Evolutionary conservation across 2,888 invertebrate genomes (phyloP), one percentile per base, ranked within the genome.

Genomic region (Dicyrtomina minuta): DNA sequence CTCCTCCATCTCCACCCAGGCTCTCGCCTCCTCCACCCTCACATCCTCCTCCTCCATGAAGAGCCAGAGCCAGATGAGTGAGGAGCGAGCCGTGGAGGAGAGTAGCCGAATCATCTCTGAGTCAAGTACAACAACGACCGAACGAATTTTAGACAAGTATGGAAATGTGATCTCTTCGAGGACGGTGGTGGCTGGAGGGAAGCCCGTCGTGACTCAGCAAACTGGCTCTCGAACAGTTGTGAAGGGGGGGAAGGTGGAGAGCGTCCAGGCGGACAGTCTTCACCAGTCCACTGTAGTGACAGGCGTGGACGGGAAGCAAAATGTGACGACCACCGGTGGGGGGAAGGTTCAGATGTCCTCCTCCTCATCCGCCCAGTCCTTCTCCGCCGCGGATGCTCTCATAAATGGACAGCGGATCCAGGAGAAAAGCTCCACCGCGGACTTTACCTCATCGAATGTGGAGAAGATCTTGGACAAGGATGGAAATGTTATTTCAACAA

Each of bases 181-280:
- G 17, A 68, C 60, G 1, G 10, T 27, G 13, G 26, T 24, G 13
- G 51, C 39, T 0, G 68, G 61, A 15, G 68, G 60, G 22, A 68
- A 68, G 51, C 68, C 68, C 8, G n/a, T 41, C 12, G 49, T 66
- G 8, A n/a, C n/a, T n/a, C n/a, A n/a, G n/a, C n/a, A 60, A 39
- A 68, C 68, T 0, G 60, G 46, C 12, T 68, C 68, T 1, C 49
- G 27, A 8, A 49, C 51, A 27, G 60, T 68, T n/a, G 5, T n/a
- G 4, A 12, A 33, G n/a, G 68, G 51, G 1, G 68, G 68, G 13
- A 60, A 60, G 22, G 24, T 26, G 6, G 68, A 68, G 24, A 70
- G 55, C 2, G 44, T 68, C 43, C 61, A 60, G 27, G 72, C 70
- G n/a, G 73, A 72, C 13, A 71, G 68, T 3, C 65, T 71, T 64